Base-by-base conservation (phyloP, 1,140 invertebrate species). In the Asbolus verrucosus region DNA sequence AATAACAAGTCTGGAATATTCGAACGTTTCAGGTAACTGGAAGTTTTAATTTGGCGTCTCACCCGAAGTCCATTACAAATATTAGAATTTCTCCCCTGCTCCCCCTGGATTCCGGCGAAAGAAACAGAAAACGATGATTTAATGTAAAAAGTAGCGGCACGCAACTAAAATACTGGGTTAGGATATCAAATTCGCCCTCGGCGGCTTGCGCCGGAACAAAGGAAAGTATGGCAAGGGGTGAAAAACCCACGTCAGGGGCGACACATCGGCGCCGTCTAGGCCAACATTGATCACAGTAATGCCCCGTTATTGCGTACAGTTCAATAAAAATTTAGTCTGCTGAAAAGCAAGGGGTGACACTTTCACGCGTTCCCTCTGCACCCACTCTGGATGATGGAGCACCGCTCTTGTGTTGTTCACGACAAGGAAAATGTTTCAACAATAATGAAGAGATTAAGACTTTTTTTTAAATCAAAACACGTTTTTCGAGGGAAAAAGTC, bases 241-340 rank as follows among this genome's bases (percentile, higher is more conserved):
- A 27, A 54, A 27, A 24, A 27, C 46, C 43, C 43, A 5, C 43
- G 43, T 11, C 43, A 27, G 43, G 43, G 43, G 43, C 46, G 46
- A 54, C 46, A 54, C 46, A 54, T 54, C 46, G 46, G 46, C 46
- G 46, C 46, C 46, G 46, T 54, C 46, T 54, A 54, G 46, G 46
- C 46, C 8, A 54, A 54, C 46, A 54, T 54, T 54, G 46, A 54
- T 54, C 46, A 54, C 46, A 13, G 46, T 54, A 54, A 54, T 54
- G 46, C 46, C 46, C 11, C 46, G 21, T 54, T 54, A 54, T 54
- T 54, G 13, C 18, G 21, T 24, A 2, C 43, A n/a, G 43, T 21
- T 50, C 43, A 13, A 50, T 50, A 50, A 50, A 50, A 50, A 50
- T 27, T 50, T n/a, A 36, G 5, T 36, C 5, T 11, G 33, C 11